Percentiles rank a stretch among this genome's conserved stretches.
Evolutionary conservation across 2,797 vertebrate genomes (phyloP).

Genomic region (Typhlichthys eigenmanni): DNA sequence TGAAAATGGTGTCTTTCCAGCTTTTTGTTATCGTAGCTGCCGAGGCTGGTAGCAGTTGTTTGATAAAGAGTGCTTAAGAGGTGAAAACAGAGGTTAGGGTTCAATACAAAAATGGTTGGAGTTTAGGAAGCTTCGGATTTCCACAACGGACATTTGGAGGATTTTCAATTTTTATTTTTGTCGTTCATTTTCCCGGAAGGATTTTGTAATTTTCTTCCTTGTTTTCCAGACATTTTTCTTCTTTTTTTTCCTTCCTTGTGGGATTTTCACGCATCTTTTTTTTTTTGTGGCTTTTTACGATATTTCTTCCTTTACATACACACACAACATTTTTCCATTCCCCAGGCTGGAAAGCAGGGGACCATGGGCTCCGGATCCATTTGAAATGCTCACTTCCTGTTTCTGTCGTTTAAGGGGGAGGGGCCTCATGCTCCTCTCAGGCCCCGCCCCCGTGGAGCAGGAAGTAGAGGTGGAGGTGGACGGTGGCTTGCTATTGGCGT

Average conservation of each 20-base stretch:
- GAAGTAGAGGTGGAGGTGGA: conserved; percentile 61
- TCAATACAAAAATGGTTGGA: conserved; percentile 19
- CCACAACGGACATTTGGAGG: conserved; percentile 59
- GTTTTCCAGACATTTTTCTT: conserved; percentile 12
- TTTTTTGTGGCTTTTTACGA: conserved; percentile 36
- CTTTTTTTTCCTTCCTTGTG: conserved; percentile 12
- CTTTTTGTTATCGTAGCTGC: conserved; percentile 37
- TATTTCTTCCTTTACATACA: conserved; percentile 3
- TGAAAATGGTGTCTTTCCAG: conserved; percentile 55
- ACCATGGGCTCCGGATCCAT: conserved; percentile 74
- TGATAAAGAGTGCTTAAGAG: conserved; percentile 32
- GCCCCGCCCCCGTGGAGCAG: conserved; percentile 62
- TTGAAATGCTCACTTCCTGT: conserved; percentile 80
- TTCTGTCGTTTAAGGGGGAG: conserved; percentile 74
- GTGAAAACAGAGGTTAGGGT: conserved; percentile 38
- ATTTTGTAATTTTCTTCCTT: conserved; percentile 48
- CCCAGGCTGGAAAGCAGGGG: conserved; percentile 66
- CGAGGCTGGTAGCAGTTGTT: conserved; percentile 33
- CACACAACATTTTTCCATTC: conserved; percentile 18
- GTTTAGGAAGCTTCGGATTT: conserved; percentile 61
- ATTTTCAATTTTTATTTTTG: conserved; percentile 41
- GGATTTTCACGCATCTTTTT: conserved; percentile 42
- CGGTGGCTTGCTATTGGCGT: conserved; percentile 48
- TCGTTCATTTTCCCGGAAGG: conserved; percentile 56
- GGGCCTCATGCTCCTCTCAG: conserved; percentile 65